Evolutionary conservation across 1,140 invertebrate species (phyloP).

Genomic region (Brachionus paranguensis): DNA sequence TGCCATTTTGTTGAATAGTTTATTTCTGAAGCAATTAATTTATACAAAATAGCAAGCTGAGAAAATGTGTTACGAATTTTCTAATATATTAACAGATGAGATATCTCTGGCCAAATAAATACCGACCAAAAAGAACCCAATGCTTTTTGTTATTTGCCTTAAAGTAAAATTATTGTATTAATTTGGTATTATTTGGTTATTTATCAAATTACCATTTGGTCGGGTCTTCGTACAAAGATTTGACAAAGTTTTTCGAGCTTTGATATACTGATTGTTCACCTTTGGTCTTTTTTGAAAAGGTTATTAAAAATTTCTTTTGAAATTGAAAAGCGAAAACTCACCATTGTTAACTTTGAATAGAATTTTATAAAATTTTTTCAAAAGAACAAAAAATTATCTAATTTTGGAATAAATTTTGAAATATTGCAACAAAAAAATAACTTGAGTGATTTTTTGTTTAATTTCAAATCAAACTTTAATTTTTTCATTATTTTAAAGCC

Average conservation of each 20-base stretch:
- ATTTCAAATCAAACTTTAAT: conserved; percentile 34
- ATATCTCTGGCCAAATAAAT: conserved; percentile 40
- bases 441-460: background rate
- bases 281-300: background rate
- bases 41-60: background rate
- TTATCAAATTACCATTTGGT: conserved; percentile 21
- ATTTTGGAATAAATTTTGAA: background rate
- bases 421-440: background rate
- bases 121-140: conserved; percentile 38
- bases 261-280: background rate
- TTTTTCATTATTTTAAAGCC: background rate
- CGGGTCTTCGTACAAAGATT: conserved; percentile 30
- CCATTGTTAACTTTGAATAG: background rate
- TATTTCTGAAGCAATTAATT: background rate
- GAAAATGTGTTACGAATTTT: conserved; percentile 5
- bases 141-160: conserved; percentile 38
- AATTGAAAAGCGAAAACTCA: background rate
- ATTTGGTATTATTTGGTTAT: background rate
- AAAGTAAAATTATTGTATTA: background rate
- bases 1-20: background rate
- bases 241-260: conserved; percentile 14
- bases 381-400: background rate
- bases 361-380: background rate
- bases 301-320: background rate
- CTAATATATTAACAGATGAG: conserved; percentile 27